Evolutionary conservation across 2,888 invertebrate species (phyloP).

Genomic region (Pristionchus entomophagus): DNA sequence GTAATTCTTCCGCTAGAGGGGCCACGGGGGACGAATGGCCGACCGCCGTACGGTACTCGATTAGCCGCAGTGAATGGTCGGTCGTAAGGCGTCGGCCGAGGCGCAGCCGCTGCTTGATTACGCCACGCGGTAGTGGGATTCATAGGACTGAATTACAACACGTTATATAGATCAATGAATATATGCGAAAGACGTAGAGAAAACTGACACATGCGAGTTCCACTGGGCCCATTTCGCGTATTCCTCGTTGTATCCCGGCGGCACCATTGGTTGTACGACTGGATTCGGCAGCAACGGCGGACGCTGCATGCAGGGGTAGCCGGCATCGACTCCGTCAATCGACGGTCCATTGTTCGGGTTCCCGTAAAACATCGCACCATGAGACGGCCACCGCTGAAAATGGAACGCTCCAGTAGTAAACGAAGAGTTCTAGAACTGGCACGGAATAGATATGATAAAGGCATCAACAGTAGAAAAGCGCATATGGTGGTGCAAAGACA

Average conservation of each 20-base stretch:
- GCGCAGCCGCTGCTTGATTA: background rate
- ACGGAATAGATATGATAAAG: too few species aligned
- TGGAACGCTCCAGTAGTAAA: too few species aligned
- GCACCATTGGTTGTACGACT: background rate
- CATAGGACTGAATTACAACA: background rate
- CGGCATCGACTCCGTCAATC: background rate
- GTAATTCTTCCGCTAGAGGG: too few species aligned
- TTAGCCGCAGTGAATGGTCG: background rate
- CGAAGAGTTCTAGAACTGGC: too few species aligned
- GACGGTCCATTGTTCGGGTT: conserved; percentile 8
- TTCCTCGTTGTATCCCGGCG: conserved; percentile 14
- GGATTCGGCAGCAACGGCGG: background rate
- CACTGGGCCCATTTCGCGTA: conserved; percentile 31
- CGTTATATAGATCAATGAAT: too few species aligned
- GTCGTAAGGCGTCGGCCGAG: conserved; percentile 15
- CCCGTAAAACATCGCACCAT: background rate
- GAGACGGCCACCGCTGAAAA: too few species aligned
- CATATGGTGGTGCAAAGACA: too few species aligned
- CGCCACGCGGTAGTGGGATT: conserved; percentile 4
- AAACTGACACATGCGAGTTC: conserved; percentile 22
- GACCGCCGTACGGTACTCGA: conserved; percentile 27
- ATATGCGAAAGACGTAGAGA: too few species aligned
- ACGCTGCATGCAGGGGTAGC: conserved; percentile 28
- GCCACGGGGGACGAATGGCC: conserved; percentile 15
- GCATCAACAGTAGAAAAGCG: too few species aligned